phyloP scores from a whole-genome alignment of 2,888 invertebrate species.

The Aproaerema taeniolella region DNA sequence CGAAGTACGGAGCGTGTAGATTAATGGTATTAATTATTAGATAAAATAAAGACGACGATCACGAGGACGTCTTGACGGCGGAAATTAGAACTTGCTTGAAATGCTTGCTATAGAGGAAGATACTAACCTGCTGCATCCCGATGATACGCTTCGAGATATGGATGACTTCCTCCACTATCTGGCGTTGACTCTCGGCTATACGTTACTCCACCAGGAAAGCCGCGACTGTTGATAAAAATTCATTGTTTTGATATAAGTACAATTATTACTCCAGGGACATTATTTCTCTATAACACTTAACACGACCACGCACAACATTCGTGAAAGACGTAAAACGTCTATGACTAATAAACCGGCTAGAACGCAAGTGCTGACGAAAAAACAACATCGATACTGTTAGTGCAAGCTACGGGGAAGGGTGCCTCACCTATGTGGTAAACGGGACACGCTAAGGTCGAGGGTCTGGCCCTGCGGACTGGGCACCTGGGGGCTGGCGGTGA shows the following conservation, averaged over 20 bases:
- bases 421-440: constrained; percentile 89
- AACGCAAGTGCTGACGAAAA: no score
- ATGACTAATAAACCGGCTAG: no score
- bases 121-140: constrained; percentile 88
- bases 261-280: neutral
- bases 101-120: neutral
- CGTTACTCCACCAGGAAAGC: constrained; percentile 81
- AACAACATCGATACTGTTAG: no score
- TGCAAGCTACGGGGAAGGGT: no score
- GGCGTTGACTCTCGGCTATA: constrained; percentile 94
- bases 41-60: no score
- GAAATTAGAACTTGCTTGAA: neutral
- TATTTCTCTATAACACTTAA: no score
- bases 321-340: constrained; percentile 8
- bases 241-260: no score
- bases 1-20: constrained; percentile 4
- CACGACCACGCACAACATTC: constrained; percentile 10
- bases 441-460: constrained; percentile 91
- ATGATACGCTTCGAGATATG: constrained; percentile 89
- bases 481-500: constrained; percentile 91
- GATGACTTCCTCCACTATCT: constrained; percentile 91
- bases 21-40: constrained; percentile 2
- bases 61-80: no score
- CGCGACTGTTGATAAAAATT: constrained; percentile 62
- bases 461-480: constrained; percentile 95